These are phyloP conservation scores for Syrmaticus mikado DNA, from an alignment of 2,113 vertebrate species.

Conservation along the genomic window DNA sequence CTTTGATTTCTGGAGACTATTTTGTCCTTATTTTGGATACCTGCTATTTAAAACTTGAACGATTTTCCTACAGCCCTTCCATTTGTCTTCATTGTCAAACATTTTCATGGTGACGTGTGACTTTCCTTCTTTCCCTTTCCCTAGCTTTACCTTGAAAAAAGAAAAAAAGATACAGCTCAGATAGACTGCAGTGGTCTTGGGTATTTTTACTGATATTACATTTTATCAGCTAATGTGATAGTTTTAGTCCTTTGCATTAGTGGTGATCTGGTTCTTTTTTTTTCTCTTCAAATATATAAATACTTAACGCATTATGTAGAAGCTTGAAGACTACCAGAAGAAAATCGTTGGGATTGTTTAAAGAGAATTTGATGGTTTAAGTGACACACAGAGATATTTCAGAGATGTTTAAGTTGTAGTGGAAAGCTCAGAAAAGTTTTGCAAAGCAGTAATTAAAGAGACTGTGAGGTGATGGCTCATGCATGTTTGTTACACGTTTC, in stretches of 20 bases:
- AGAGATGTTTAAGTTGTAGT: neutral
- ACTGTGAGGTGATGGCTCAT: neutral
- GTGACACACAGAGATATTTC: neutral
- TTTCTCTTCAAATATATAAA: neutral
- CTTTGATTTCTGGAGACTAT: neutral
- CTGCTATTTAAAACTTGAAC: slow-evolving; percentile 6
- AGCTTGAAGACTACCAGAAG: neutral
- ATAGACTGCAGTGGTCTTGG: neutral
- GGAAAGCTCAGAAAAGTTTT: neutral
- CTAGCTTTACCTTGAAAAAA: neutral
- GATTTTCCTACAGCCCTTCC: neutral
- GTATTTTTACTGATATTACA: neutral
- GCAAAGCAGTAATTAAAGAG: neutral
- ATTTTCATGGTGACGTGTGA: slow-evolving; percentile 26
- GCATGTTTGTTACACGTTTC: neutral
- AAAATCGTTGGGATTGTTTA: neutral
- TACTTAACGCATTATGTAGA: neutral
- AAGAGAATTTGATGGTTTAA: neutral
- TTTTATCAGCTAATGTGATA: neutral
- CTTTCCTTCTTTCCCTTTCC: neutral
- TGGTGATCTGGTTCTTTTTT: neutral
- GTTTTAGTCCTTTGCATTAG: neutral
- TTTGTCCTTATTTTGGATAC: neutral
- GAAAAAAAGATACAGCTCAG: neutral
- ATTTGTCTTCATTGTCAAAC: neutral